A percentile compares a stretch with the other conserved stretches of the same genome.
phyloP scores from a whole-genome alignment of 2,888 invertebrate genomes.

The Chaetogeoica ovagalla region DNA sequence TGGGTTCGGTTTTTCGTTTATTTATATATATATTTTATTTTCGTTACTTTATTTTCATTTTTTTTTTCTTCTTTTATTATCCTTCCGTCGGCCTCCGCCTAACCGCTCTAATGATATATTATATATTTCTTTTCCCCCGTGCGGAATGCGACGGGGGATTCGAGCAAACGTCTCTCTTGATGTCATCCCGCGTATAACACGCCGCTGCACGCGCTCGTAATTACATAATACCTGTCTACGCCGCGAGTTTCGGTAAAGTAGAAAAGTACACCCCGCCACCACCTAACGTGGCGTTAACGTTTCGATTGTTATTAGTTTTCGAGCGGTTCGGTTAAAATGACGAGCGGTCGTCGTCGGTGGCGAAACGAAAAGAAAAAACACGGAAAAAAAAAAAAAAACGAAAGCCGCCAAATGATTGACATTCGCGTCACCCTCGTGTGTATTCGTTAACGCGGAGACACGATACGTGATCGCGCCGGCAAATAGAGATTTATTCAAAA shows the following conservation, averaged over 20 bases:
- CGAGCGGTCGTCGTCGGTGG: too few relatives aligned
- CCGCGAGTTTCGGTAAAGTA: conserved; percentile 27
- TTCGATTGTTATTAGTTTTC: conserved; percentile 19
- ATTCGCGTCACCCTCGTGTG: too few relatives aligned
- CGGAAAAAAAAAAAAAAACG: too few relatives aligned
- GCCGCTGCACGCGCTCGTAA: not conserved
- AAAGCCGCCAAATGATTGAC: too few relatives aligned
- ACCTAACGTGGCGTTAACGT: not conserved
- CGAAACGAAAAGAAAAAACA: too few relatives aligned
- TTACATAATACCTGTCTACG: conserved; percentile 33
- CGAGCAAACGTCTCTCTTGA: conserved; percentile 42
- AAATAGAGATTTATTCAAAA: too few relatives aligned
- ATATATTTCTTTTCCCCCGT: not conserved
- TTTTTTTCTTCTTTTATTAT: not conserved
- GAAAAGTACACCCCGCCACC: conserved; percentile 1
- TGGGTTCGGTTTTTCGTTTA: conserved; percentile 17
- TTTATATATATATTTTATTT: conserved; percentile 22
- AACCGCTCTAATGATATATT: conserved; percentile 39
- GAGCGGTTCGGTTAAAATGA: conserved; percentile 35
- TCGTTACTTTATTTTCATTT: not conserved
- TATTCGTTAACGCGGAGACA: too few relatives aligned
- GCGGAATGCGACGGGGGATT: conserved; percentile 14
- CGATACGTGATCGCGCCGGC: too few relatives aligned
- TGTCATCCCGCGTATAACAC: conserved; percentile 26
- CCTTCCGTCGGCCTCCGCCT: not conserved